A percentile compares a stretch with the other conserved stretches of the same genome.
Evolutionary conservation across 2,888 invertebrate genomes (phyloP).

Genomic region (Brachycybe producta): DNA sequence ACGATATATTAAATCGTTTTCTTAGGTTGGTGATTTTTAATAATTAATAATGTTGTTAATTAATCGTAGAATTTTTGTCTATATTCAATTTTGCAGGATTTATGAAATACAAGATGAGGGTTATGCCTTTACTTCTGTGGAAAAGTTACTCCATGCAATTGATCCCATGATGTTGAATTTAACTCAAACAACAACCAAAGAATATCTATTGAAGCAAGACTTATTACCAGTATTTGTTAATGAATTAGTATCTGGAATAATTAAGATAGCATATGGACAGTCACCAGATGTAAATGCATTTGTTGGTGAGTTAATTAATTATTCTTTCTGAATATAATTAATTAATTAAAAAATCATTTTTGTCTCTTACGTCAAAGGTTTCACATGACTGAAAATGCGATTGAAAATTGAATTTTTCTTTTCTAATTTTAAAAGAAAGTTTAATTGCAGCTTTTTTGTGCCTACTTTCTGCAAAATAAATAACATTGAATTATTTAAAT

Average conservation of each 20-base stretch:
- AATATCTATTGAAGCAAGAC: slow-evolving; percentile 24
- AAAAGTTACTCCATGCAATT: background rate
- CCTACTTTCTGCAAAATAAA: too few relatives aligned
- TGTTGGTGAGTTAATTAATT: slow-evolving; percentile 29
- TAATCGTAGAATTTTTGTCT: background rate
- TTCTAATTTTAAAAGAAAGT: too few relatives aligned
- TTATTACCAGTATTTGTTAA: slow-evolving; percentile 31
- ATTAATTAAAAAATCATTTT: background rate
- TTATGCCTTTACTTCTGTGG: background rate
- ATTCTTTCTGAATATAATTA: background rate
- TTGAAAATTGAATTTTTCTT: too few relatives aligned
- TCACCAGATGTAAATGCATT: slow-evolving; percentile 31
- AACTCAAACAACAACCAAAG: background rate
- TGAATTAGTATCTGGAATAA: slow-evolving; percentile 32
- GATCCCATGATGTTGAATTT: background rate
- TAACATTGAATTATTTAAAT: too few relatives aligned
- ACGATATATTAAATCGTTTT: background rate
- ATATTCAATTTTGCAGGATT: background rate
- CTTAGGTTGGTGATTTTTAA: background rate
- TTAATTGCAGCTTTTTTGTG: too few relatives aligned
- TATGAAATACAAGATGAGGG: background rate
- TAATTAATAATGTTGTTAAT: background rate
- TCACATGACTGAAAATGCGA: too few relatives aligned
- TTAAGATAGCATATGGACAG: slow-evolving; percentile 36
- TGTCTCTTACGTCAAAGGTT: too few relatives aligned